phyloP scores from a whole-genome alignment of 2,797 vertebrate genomes.

The Danio tinwini region DNA sequence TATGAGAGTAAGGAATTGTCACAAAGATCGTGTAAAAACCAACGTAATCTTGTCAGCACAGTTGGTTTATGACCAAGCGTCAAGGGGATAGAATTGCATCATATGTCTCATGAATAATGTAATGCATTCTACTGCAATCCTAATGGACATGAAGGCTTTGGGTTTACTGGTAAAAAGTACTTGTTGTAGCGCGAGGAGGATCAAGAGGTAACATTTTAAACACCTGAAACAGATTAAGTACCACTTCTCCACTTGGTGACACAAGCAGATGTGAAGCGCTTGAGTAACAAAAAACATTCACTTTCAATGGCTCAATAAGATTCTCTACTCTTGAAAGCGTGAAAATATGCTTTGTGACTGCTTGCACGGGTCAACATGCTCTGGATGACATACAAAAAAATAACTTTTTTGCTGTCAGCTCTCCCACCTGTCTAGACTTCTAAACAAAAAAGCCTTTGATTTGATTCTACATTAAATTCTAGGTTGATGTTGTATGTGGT shows the following conservation, averaged over 20 bases:
- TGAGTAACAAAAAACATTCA: conserved; percentile 18
- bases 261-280: neutral
- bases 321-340: neutral
- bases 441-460: neutral
- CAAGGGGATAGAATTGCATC: conserved; percentile 26
- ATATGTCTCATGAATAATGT: conserved; percentile 42
- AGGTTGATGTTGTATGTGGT: neutral
- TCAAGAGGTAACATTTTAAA: conserved; percentile 9
- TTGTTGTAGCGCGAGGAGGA: neutral
- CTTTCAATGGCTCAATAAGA: neutral
- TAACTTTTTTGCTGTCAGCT: neutral
- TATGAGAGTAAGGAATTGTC: conserved; percentile 26
- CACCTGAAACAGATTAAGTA: conserved; percentile 25
- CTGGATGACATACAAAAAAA: neutral
- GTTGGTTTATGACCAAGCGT: conserved; percentile 17
- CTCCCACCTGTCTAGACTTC: conserved; percentile 28
- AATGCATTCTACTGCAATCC: neutral
- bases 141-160: conserved; percentile 18
- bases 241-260: neutral
- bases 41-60: conserved; percentile 49
- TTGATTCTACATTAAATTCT: neutral
- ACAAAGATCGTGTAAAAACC: conserved; percentile 36
- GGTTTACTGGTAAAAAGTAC: conserved; percentile 6
- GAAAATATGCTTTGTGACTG: neutral
- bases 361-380: neutral